A percentile compares a stretch with the other conserved stretches of the same genome.
phyloP scores from a whole-genome alignment of 2,797 vertebrate genomes.

The Calcarius lapponicus region DNA sequence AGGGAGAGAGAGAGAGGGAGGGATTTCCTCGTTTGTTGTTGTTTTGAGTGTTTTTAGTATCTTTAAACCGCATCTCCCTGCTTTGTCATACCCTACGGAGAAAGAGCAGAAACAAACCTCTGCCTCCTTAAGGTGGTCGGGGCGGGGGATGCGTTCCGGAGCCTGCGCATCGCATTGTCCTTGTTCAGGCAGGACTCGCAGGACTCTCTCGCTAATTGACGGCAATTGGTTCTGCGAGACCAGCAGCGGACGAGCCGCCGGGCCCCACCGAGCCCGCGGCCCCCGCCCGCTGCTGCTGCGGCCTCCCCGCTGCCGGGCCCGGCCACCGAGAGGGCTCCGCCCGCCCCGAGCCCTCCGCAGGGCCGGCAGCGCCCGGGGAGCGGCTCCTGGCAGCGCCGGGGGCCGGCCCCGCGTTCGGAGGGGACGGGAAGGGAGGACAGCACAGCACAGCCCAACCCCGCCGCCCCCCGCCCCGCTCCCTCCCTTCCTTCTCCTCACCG shows the following conservation, averaged over 20 bases:
- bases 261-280: not conserved
- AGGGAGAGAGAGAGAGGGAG: too few species aligned
- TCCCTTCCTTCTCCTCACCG: not conserved
- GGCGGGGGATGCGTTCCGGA: not conserved
- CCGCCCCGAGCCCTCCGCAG: not conserved
- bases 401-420: not conserved
- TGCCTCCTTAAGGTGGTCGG: not conserved
- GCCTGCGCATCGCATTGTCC: not conserved
- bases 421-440: not conserved
- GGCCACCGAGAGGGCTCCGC: not conserved
- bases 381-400: not conserved
- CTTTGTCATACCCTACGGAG: rapidly evolving
- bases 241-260: rapidly evolving
- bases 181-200: not conserved
- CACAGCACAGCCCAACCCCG: too few species aligned
- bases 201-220: rapidly evolving
- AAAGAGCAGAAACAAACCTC: not conserved
- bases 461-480: not conserved
- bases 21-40: not conserved
- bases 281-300: not conserved
- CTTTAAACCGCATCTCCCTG: not conserved
- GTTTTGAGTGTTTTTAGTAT: rapidly evolving
- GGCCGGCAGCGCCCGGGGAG: not conserved
- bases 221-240: not conserved
- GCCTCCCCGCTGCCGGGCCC: not conserved